Evolutionary conservation across 2,888 invertebrate genomes (phyloP), one percentile per base, ranked within the genome.

Genomic region (Oxyteleia sp.): DNA sequence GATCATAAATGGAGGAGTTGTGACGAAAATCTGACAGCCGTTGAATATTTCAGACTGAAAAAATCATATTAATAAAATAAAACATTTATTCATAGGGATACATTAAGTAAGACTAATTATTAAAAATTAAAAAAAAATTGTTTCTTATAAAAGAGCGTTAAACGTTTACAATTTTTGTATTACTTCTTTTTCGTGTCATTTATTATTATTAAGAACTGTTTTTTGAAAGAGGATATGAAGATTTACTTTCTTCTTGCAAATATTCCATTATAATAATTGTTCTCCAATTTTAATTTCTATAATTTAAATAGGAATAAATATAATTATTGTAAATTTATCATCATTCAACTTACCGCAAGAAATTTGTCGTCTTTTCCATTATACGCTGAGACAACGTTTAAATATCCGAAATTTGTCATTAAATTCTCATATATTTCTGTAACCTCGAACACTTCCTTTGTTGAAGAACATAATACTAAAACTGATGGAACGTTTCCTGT

Each of bases 11-110:
- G 94, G 92, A 0, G 97, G 96, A 0, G 97, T 97, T 5, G 96
- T 94, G 1, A 97, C 94, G 38, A 97, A 93, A 51, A 97, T 93
- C 86, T 97, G 96, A 90, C 96, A 96, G 0, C 96, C 96, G 87
- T 95, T 96, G 45, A 84, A 90, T 43, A 92, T 88, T 69, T 89
- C 83, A 35, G 90, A 87, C 91, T 92, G 47, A 71, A 87, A 80
- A 47, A 49, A 29, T 7, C 2, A 4, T 16, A 10, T 32, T 7
- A 32, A 32, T 8, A 32, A 8, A 26, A 26, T 26, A 26, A 26
- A n/a, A n/a, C n/a, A n/a, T n/a, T n/a, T n/a, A n/a, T n/a, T n/a
- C n/a, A n/a, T n/a, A n/a, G n/a, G n/a, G n/a, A n/a, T n/a, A n/a
- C n/a, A n/a, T n/a, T n/a, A n/a, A n/a, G n/a, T n/a, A n/a, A n/a